phyloP scores from a whole-genome alignment of 1,140 invertebrate genomes.

The Diabrotica virgifera region DNA sequence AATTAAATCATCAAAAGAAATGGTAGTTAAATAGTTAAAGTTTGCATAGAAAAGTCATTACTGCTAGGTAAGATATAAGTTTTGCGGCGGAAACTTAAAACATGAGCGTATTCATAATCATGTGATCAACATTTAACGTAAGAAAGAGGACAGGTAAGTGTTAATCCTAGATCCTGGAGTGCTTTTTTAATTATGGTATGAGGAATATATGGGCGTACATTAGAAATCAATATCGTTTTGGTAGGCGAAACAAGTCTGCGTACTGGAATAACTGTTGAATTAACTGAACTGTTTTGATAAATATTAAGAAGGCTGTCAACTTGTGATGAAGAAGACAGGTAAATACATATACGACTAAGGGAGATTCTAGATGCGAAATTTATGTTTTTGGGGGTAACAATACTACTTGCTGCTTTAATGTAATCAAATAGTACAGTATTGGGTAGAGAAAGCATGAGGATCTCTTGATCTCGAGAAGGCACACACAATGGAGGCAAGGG shows the following conservation, averaged over 20 bases:
- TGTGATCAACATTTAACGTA: neutral
- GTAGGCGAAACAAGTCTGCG: neutral
- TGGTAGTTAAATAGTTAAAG: neutral
- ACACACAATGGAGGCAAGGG: neutral
- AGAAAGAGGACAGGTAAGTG: neutral
- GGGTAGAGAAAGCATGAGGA: conserved; percentile 3
- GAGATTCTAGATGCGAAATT: conserved; percentile 11
- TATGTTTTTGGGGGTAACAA: conserved; percentile 11
- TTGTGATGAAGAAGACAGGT: neutral
- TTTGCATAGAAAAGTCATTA: neutral
- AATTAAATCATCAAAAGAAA: neutral
- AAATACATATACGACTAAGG: conserved; percentile 10
- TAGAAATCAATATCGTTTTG: neutral
- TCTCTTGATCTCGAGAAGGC: neutral
- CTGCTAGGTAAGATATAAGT: neutral
- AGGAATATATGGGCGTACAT: neutral
- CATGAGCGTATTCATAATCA: too few relatives aligned
- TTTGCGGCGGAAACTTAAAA: neutral
- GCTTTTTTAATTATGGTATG: neutral
- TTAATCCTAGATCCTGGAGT: neutral
- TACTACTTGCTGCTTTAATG: neutral
- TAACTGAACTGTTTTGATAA: neutral
- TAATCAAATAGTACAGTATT: conserved; percentile 4
- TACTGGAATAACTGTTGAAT: neutral
- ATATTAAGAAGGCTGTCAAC: neutral